Evolutionary conservation across 2,888 invertebrate species (phyloP), one percentile per base, ranked within the genome.

Genomic region (Netelia virgata): DNA sequence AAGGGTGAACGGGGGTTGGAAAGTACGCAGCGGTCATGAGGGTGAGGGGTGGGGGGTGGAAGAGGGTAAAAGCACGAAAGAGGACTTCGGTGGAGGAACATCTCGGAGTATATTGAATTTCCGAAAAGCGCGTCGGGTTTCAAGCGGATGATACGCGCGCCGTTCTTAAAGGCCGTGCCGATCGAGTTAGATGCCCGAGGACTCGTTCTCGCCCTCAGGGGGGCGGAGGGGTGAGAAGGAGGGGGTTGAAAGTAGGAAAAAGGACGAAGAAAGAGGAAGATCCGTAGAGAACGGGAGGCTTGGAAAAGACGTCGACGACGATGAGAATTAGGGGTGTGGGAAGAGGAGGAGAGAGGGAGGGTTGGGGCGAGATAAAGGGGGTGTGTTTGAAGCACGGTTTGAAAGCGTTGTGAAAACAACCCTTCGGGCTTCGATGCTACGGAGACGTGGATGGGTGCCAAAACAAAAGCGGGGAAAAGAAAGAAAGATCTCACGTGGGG

Each of bases 81-180:
- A 36, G 83, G 47, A 53, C 82, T 77, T 61, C 57, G 81, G 83
- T 80, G 64, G 14, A 57, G 73, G 73, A 77, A 68, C 64, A 68
- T 74, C 76, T 76, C 68, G 87, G 68, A 87, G 90, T 90, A 91
- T 91, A 91, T 91, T 91, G 91, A 91, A 91, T 91, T 91, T 91
- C 91, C 90, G 90, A 90, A 91, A 91, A 91, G 91, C 88, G 90
- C 89, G 89, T 91, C 87, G 89, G 82, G 89, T 91, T 91, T 90
- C 91, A 90, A 89, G 87, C 87, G 90, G 90, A 90, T 89, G 91
- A 91, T 91, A 91, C 88, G 89, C 88, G 89, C 89, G 89, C 82
- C 86, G 86, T 88, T 89, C 86, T 90, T 91, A 88, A 80, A 68
- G 80, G 66, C 41, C 20, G 10, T 86, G 83, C 85, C 89, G 88